These are phyloP conservation scores for Cyclura pinguis DNA, from an alignment of 2,797 vertebrate species.

Conservation along the genomic window DNA sequence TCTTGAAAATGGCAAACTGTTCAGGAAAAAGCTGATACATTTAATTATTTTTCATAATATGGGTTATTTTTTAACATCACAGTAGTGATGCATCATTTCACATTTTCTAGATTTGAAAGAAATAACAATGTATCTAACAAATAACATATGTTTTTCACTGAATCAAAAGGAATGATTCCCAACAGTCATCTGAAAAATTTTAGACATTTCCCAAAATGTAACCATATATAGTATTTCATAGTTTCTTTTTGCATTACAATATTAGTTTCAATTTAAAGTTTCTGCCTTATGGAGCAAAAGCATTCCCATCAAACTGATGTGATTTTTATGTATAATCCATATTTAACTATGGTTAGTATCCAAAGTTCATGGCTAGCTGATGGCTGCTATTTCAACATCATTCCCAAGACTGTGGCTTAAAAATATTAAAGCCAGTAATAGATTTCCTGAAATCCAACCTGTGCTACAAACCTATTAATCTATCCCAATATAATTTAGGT, in stretches of 20 bases:
- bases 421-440: not conserved
- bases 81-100: not conserved
- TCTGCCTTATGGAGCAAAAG: not conserved
- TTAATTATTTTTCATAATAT: not conserved
- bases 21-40: not conserved
- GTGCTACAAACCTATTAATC: not conserved
- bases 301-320: not conserved
- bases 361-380: not conserved
- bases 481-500: not conserved
- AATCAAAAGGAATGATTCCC: not conserved
- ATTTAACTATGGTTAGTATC: not conserved
- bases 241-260: not conserved
- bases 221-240: not conserved
- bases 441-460: not conserved
- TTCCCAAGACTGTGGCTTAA: not conserved
- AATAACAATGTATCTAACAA: not conserved
- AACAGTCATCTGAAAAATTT: not conserved
- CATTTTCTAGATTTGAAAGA: not conserved
- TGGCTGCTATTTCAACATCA: not conserved
- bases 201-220: not conserved
- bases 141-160: not conserved
- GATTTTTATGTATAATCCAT: not conserved
- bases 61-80: not conserved
- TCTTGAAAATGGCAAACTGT: not conserved
- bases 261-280: not conserved